These are phyloP conservation scores for human (Homo sapiens) DNA, from an alignment of 2,113 vertebrate genomes.

Conservation along the genomic window DNA sequence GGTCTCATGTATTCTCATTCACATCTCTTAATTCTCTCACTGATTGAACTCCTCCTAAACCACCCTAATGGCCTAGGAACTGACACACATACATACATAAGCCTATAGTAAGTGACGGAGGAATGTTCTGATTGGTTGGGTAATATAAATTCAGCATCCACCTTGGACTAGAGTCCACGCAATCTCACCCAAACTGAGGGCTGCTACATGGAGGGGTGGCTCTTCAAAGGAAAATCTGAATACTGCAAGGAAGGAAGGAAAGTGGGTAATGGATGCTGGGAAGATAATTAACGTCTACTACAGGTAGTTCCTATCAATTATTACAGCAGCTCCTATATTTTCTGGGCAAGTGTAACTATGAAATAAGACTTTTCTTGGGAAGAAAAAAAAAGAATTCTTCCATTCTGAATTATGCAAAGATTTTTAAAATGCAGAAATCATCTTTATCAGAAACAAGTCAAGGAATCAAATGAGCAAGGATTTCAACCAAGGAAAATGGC, in stretches of 20 bases:
- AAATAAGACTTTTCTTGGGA: background rate
- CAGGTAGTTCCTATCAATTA: background rate
- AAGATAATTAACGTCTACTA: background rate
- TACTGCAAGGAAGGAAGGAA: background rate
- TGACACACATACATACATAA: too few relatives aligned
- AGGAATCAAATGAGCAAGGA: background rate
- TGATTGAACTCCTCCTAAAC: background rate
- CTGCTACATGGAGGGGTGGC: background rate
- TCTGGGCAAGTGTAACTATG: background rate
- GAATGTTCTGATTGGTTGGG: background rate
- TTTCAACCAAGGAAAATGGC: background rate
- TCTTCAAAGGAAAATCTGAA: background rate
- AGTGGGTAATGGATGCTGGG: too few relatives aligned
- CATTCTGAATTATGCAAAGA: background rate
- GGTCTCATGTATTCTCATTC: background rate
- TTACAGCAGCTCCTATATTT: background rate
- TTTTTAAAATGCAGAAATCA: background rate
- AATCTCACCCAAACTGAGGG: background rate
- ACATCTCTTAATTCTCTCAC: background rate
- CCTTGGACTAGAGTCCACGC: background rate
- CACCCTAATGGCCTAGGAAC: background rate
- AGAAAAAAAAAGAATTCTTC: background rate
- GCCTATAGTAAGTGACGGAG: background rate
- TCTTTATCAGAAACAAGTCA: slow-evolving; percentile 11
- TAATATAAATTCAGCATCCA: background rate